Conservation (phyloP, 2,113 vertebrate species). For the Rhegmatorhina hoffmannsi region DNA sequence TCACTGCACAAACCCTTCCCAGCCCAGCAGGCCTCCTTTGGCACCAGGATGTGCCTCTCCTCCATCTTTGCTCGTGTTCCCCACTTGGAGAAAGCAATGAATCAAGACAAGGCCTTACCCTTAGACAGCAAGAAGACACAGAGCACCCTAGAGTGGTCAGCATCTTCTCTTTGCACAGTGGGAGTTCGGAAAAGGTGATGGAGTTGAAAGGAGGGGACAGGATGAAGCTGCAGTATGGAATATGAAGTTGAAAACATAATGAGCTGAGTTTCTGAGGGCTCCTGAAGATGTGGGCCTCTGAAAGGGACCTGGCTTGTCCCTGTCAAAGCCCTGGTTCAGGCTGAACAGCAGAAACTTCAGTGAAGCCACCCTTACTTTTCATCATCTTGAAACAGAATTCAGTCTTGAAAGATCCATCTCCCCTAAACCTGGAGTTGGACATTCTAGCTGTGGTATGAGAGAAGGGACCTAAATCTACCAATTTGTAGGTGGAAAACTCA, state of each 20-base stretch:
- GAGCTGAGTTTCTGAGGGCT: background rate
- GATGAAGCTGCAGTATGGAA: background rate
- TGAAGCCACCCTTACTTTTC: background rate
- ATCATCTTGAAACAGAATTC: background rate
- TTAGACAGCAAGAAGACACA: background rate
- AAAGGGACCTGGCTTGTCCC: background rate
- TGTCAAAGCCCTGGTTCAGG: background rate
- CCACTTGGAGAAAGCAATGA: background rate
- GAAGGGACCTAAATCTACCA: background rate
- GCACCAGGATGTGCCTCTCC: background rate
- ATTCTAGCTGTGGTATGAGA: background rate
- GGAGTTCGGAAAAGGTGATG: background rate
- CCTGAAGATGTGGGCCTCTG: background rate
- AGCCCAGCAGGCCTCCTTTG: background rate
- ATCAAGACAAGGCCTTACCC: background rate
- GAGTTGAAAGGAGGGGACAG: background rate
- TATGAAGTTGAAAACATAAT: background rate
- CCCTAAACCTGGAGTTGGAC: background rate
- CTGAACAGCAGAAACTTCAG: background rate
- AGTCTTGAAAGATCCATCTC: background rate
- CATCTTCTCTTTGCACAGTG: background rate
- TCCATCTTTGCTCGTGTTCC: background rate
- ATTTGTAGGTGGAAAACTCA: background rate
- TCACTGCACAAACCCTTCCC: background rate
- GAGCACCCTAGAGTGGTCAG: background rate